A percentile compares a stretch with the other conserved stretches of the same genome.
Evolutionary conservation across 2,113 vertebrate species (phyloP).

Genomic region (Cryptotis parvus): DNA sequence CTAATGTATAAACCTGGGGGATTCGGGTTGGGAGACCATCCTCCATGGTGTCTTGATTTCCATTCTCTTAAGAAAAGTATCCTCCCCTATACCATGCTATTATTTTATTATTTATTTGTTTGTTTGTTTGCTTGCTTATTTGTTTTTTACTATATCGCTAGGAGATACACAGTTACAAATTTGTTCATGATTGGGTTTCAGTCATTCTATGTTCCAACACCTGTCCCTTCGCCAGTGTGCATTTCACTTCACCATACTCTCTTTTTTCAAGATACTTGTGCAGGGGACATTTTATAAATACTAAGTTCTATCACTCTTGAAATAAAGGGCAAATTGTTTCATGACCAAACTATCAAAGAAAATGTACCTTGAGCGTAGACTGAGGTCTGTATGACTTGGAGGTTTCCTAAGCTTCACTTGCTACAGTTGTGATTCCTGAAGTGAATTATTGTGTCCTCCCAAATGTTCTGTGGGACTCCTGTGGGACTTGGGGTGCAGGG

Average conservation of each 20-base stretch:
- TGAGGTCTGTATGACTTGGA: neutral
- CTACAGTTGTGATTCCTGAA: neutral
- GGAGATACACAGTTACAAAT: too few species aligned
- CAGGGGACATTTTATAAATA: neutral
- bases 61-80: neutral
- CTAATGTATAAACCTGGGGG: neutral
- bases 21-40: neutral
- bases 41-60: neutral
- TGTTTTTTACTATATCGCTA: too few species aligned
- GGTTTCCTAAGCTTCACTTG: neutral
- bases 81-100: neutral
- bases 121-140: too few species aligned
- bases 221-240: too few species aligned
- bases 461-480: neutral
- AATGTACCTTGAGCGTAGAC: neutral
- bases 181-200: too few species aligned
- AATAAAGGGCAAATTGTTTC: neutral
- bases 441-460: neutral
- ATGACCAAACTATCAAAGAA: neutral
- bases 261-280: neutral
- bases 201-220: too few species aligned
- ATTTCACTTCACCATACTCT: neutral
- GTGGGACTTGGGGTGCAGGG: neutral
- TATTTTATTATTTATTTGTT: neutral
- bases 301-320: neutral